These are phyloP conservation scores for Drosophila ogumai DNA, from an alignment of 1,140 invertebrate species.

Conservation along the genomic window DNA sequence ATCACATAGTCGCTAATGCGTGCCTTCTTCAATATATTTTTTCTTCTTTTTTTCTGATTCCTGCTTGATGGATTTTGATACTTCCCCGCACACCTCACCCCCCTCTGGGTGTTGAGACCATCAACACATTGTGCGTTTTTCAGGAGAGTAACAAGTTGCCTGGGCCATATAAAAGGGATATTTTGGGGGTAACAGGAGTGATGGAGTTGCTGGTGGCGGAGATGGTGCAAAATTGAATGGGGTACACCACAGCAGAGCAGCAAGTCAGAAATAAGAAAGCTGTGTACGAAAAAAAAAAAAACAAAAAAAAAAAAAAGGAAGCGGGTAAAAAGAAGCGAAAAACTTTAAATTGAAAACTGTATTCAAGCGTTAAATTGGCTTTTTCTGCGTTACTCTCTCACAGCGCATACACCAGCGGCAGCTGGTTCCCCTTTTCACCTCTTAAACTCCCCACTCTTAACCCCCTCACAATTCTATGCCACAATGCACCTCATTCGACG, in stretches of 20 bases:
- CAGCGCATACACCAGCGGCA: slow-evolving; percentile 17
- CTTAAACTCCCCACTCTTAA: slow-evolving; percentile 6
- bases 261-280: slow-evolving; percentile 50
- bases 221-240: slow-evolving; percentile 35
- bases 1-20: slow-evolving; percentile 7
- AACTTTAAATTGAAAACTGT: slow-evolving; percentile 84
- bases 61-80: slow-evolving; percentile 72
- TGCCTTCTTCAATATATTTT: background rate
- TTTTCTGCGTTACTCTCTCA: slow-evolving; percentile 64
- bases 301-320: slow-evolving; percentile 8
- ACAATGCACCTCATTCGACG: slow-evolving; percentile 44
- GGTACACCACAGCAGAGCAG: slow-evolving; percentile 21
- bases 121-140: slow-evolving; percentile 52
- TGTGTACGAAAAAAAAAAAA: slow-evolving; percentile 1
- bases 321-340: slow-evolving; percentile 70
- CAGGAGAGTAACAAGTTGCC: slow-evolving; percentile 52
- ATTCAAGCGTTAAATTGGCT: slow-evolving; percentile 84
- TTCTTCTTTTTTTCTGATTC: slow-evolving; percentile 8
- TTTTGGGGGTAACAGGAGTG: background rate
- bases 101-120: background rate
- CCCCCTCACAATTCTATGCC: slow-evolving; percentile 38
- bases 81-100: background rate
- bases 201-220: background rate
- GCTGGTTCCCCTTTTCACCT: slow-evolving; percentile 11
- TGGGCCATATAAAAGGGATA: slow-evolving; percentile 40